phyloP scores from a whole-genome alignment of 2,888 invertebrate genomes.

The Chymomyza caudatula region DNA sequence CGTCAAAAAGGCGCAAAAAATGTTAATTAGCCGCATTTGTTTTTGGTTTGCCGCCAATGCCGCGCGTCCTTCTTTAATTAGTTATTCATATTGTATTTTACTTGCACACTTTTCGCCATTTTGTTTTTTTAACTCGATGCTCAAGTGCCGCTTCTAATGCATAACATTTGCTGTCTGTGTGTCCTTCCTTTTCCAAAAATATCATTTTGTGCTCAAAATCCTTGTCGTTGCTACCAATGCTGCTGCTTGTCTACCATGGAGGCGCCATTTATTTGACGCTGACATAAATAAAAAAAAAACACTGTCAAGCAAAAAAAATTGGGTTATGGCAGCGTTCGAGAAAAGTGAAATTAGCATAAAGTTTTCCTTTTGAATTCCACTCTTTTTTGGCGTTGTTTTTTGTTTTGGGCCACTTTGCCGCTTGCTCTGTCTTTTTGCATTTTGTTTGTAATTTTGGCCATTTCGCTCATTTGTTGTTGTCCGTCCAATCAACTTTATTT shows the following conservation, averaged over 20 bases:
- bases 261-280: conserved; percentile 53
- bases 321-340: conserved; percentile 63
- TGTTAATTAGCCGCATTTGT: conserved; percentile 63
- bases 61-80: conserved; percentile 43
- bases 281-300: not conserved
- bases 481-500: conserved; percentile 41
- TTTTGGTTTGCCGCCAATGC: conserved; percentile 31
- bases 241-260: conserved; percentile 7
- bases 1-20: conserved; percentile 27
- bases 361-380: conserved; percentile 41
- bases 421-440: conserved; percentile 41
- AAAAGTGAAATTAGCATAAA: conserved; percentile 71
- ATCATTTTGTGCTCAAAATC: conserved; percentile 31
- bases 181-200: conserved; percentile 45
- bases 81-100: conserved; percentile 56
- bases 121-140: too few relatives aligned
- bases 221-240: conserved; percentile 20
- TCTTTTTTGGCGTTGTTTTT: conserved; percentile 20
- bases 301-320: conserved; percentile 37
- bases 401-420: conserved; percentile 21
- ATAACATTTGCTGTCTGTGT: conserved; percentile 8
- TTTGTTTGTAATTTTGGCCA: conserved; percentile 38
- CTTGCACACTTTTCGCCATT: too few relatives aligned
- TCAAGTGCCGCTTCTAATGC: conserved; percentile 23
- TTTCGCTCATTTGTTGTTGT: conserved; percentile 12